phyloP scores from a whole-genome alignment of 2,888 invertebrate species.

The Tinea pellionella region DNA sequence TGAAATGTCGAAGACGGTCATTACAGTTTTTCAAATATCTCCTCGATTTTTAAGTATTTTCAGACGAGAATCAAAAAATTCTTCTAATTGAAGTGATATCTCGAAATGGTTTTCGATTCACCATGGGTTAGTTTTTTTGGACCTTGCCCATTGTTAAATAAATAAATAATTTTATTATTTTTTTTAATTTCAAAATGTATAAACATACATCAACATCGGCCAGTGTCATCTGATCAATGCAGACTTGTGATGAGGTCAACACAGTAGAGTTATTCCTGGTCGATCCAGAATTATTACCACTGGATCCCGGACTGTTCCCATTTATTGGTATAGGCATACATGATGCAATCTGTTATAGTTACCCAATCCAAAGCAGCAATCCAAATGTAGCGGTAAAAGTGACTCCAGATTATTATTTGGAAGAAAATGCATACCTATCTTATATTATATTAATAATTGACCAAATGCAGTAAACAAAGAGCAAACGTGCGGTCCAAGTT shows the following conservation, averaged over 20 bases:
- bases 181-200: too few relatives aligned
- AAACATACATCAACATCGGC: slow-evolving; percentile 77
- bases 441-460: neutral
- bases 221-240: slow-evolving; percentile 82
- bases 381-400: neutral
- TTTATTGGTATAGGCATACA: slow-evolving; percentile 60
- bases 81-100: too few relatives aligned
- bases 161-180: too few relatives aligned
- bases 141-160: too few relatives aligned
- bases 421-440: neutral
- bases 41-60: too few relatives aligned
- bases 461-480: too few relatives aligned
- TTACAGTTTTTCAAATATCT: too few relatives aligned
- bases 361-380: slow-evolving; percentile 1
- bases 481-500: too few relatives aligned
- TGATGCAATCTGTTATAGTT: slow-evolving; percentile 23
- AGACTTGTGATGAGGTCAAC: slow-evolving; percentile 75
- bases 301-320: slow-evolving; percentile 26
- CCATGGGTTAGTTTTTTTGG: too few relatives aligned
- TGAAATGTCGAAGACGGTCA: too few relatives aligned
- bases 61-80: too few relatives aligned
- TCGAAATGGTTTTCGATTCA: too few relatives aligned
- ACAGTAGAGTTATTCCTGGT: slow-evolving; percentile 58
- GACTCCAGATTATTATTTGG: neutral
- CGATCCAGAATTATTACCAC: slow-evolving; percentile 43